A percentile compares a stretch with the other conserved stretches of the same genome.
Evolutionary conservation across 2,888 invertebrate genomes (phyloP).

Genomic region (Auanema sp.): DNA sequence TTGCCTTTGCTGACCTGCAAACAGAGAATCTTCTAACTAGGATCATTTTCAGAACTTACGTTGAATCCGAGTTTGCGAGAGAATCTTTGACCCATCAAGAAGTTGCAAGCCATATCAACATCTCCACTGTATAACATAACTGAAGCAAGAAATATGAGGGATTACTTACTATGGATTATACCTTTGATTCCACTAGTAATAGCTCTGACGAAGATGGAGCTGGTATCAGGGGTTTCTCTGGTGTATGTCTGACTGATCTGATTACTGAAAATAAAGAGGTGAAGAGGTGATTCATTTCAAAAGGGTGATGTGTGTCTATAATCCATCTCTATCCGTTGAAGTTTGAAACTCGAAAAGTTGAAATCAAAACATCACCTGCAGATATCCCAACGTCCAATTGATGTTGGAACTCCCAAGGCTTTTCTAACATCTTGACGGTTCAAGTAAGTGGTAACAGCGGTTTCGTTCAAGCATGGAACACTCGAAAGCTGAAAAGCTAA

Average conservation of each 20-base stretch:
- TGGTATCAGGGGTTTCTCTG: slow-evolving; percentile 47
- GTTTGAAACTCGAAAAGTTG: background rate
- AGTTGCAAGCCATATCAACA: slow-evolving; percentile 52
- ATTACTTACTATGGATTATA: no score
- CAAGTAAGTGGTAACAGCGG: slow-evolving; percentile 41
- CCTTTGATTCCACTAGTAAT: slow-evolving; percentile 27
- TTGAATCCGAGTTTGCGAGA: slow-evolving; percentile 37
- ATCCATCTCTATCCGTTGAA: background rate
- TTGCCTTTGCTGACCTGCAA: slow-evolving; percentile 29
- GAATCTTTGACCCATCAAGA: slow-evolving; percentile 45
- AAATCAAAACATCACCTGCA: slow-evolving; percentile 26
- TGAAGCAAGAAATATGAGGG: slow-evolving; percentile 3
- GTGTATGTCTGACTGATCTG: slow-evolving; percentile 40
- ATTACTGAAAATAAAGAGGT: no score
- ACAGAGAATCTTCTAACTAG: background rate
- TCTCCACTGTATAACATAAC: slow-evolving; percentile 22
- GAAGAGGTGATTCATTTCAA: no score
- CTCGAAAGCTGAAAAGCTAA: slow-evolving; percentile 23
- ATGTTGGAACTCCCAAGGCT: slow-evolving; percentile 50
- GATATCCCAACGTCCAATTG: slow-evolving; percentile 39
- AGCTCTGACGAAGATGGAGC: slow-evolving; percentile 43
- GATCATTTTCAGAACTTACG: slow-evolving; percentile 16
- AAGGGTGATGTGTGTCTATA: no score
- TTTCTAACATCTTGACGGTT: slow-evolving; percentile 45
- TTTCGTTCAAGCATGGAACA: slow-evolving; percentile 40